Percentiles rank a stretch among this genome's conserved stretches.
Conservation (phyloP, 64 coral and sea anemone genomes). For the Pachyseris speciosa region DNA sequence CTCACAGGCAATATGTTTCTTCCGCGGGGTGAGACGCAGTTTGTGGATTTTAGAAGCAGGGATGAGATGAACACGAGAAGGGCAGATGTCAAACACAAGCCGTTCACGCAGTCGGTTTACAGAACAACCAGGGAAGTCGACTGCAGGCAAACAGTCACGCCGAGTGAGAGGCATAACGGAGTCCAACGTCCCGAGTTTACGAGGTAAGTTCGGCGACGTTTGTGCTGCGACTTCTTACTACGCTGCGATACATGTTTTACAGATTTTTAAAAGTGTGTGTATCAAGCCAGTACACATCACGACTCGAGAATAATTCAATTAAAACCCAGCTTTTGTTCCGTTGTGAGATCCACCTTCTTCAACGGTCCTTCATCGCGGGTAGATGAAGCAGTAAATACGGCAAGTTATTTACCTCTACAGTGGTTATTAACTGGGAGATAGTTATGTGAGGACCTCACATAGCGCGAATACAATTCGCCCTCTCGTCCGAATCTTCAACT, state of each 20-base stretch:
- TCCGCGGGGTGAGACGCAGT: background rate
- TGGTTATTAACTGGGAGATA: constrained; percentile 7
- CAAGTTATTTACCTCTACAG: constrained; percentile 10
- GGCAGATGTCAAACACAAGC: constrained; percentile 32
- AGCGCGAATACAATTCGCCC: background rate
- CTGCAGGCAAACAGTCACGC: background rate
- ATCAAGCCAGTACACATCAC: background rate
- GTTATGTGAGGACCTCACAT: background rate
- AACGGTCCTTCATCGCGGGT: background rate
- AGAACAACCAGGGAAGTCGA: constrained; percentile 29
- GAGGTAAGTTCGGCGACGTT: background rate
- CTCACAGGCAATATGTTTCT: constrained; percentile 15
- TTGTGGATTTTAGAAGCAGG: constrained; percentile 19
- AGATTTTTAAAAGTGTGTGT: background rate
- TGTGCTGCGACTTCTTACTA: background rate
- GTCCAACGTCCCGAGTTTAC: background rate
- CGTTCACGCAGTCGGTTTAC: constrained; percentile 24
- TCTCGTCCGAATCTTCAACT: constrained; percentile 6
- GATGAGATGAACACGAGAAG: constrained; percentile 1
- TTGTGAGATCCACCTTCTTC: background rate
- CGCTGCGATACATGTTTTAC: background rate
- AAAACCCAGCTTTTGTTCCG: constrained; percentile 25
- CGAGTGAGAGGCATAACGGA: background rate
- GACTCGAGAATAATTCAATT: constrained; percentile 41
- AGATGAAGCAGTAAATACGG: background rate